These are phyloP conservation scores for Carterocephalus palaemon DNA, from an alignment of 2,888 invertebrate genomes.

Conservation along the genomic window DNA sequence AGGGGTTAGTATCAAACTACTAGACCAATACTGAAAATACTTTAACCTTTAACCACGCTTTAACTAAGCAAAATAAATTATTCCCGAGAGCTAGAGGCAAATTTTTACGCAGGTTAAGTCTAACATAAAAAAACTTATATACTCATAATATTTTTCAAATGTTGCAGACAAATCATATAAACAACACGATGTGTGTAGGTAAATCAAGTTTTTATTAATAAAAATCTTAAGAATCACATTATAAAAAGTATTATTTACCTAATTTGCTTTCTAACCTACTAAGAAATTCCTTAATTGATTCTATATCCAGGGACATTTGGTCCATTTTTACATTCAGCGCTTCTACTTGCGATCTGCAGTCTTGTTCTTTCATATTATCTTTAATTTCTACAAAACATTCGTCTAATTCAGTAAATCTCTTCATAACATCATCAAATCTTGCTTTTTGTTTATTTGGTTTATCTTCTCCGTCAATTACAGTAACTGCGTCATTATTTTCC, in stretches of 20 bases:
- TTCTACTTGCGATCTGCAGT: constrained; percentile 47
- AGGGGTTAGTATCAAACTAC: no score
- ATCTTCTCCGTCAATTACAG: constrained; percentile 27
- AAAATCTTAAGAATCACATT: no score
- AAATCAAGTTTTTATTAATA: no score
- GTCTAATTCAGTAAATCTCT: constrained; percentile 53
- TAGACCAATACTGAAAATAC: no score
- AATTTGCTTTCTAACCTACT: constrained; percentile 58
- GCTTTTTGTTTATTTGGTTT: constrained; percentile 33
- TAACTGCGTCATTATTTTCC: constrained; percentile 30
- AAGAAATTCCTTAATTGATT: constrained; percentile 55
- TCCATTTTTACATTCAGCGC: constrained; percentile 60
- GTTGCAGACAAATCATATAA: no score
- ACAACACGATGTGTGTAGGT: no score
- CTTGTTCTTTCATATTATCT: constrained; percentile 47
- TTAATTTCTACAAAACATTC: constrained; percentile 50
- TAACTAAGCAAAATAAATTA: no score
- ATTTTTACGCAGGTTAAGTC: no score
- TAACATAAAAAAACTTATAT: no score
- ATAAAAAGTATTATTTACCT: constrained; percentile 25
- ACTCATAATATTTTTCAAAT: no score
- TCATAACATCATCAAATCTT: constrained; percentile 51
- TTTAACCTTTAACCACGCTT: no score
- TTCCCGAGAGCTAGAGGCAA: no score
- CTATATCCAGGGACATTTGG: constrained; percentile 58